A percentile compares a stretch with the other conserved stretches of the same genome.
These are phyloP conservation scores for Maniola jurtina DNA, from an alignment of 1,140 invertebrate genomes.

Conservation along the genomic window DNA sequence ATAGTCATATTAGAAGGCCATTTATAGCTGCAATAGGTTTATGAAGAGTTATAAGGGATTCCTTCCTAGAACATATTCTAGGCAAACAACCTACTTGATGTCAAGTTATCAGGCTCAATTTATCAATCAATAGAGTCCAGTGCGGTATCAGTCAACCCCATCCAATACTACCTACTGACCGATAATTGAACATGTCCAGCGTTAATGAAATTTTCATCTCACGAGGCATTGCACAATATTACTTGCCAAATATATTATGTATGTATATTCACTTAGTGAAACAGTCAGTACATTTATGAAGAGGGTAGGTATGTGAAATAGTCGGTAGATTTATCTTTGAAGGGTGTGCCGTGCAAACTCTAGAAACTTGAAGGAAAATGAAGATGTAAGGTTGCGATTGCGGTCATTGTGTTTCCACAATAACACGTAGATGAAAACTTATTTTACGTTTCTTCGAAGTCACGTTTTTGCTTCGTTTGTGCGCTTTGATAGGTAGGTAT, in stretches of 20 bases:
- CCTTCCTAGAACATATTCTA: too few species aligned
- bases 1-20: too few species aligned
- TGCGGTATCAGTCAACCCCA: slow-evolving; percentile 48
- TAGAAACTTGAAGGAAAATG: neutral
- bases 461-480: slow-evolving; percentile 30
- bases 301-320: neutral
- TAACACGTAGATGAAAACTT: slow-evolving; percentile 43
- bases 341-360: neutral
- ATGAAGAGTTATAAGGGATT: too few species aligned
- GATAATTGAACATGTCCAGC: slow-evolving; percentile 69
- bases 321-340: neutral
- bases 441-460: slow-evolving; percentile 23
- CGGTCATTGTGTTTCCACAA: slow-evolving; percentile 45
- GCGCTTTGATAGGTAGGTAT: slow-evolving; percentile 15
- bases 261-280: too few species aligned
- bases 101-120: slow-evolving; percentile 40
- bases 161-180: slow-evolving; percentile 48
- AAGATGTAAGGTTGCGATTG: slow-evolving; percentile 36
- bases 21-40: too few species aligned
- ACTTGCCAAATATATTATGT: slow-evolving; percentile 10
- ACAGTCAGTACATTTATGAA: too few species aligned
- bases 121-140: slow-evolving; percentile 44
- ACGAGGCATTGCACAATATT: slow-evolving; percentile 26
- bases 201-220: slow-evolving; percentile 69
- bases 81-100: neutral